Evolutionary conservation across 2,888 invertebrate species (phyloP).

Genomic region (Apotomis capreana): DNA sequence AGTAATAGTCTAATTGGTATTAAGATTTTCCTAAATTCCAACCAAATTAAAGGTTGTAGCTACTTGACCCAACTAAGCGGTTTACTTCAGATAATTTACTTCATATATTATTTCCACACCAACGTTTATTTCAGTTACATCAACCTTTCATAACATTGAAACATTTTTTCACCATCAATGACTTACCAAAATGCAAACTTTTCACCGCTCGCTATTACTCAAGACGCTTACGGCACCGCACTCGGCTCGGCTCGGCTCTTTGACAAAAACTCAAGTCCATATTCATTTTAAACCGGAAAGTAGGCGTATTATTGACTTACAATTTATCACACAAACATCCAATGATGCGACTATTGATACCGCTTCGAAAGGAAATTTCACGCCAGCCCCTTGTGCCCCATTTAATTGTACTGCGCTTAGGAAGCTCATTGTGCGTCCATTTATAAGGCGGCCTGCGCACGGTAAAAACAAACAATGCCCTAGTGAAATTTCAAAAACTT

Average conservation of each 20-base stretch:
- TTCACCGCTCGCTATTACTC: neutral
- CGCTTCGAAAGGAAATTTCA: slow-evolving; percentile 70
- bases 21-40: too few relatives aligned
- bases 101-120: too few relatives aligned
- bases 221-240: too few relatives aligned
- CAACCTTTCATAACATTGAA: neutral
- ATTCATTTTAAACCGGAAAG: slow-evolving; percentile 37
- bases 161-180: slow-evolving; percentile 1
- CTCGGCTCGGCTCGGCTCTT: slow-evolving; percentile 20
- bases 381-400: slow-evolving; percentile 64
- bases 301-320: slow-evolving; percentile 74
- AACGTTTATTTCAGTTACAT: neutral
- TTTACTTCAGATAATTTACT: too few relatives aligned
- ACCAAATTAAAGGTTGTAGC: too few relatives aligned
- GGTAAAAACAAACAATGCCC: slow-evolving; percentile 61
- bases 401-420: slow-evolving; percentile 68
- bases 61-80: too few relatives aligned
- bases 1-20: too few relatives aligned
- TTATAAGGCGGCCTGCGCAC: slow-evolving; percentile 62
- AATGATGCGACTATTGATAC: slow-evolving; percentile 74
- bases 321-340: slow-evolving; percentile 72
- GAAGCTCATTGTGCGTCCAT: slow-evolving; percentile 60
- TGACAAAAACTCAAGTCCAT: slow-evolving; percentile 27
- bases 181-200: slow-evolving; percentile 24
- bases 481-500: slow-evolving; percentile 63